phyloP scores from a whole-genome alignment of 2,888 invertebrate genomes.

The Apotomis capreana region DNA sequence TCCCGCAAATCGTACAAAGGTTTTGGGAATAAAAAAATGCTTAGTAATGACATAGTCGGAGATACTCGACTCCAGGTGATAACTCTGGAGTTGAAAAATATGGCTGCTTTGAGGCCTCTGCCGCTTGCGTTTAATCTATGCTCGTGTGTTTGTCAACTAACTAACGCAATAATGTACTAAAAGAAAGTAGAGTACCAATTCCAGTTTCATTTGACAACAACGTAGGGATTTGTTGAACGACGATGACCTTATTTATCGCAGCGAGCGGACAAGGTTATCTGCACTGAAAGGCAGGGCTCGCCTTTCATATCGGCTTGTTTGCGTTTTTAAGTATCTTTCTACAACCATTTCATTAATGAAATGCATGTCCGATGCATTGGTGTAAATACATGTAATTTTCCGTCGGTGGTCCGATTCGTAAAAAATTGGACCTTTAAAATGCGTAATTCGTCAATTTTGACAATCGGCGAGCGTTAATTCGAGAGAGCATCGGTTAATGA shows the following conservation, averaged over 20 bases:
- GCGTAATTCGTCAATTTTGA: slow-evolving; percentile 56
- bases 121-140: too few relatives aligned
- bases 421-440: slow-evolving; percentile 43
- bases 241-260: slow-evolving; percentile 68
- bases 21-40: too few relatives aligned
- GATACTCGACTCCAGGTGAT: too few relatives aligned
- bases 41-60: too few relatives aligned
- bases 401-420: slow-evolving; percentile 43
- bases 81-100: not conserved
- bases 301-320: slow-evolving; percentile 56
- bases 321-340: slow-evolving; percentile 46
- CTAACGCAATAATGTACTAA: not conserved
- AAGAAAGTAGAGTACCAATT: not conserved
- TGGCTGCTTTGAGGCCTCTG: too few relatives aligned
- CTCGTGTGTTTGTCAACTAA: not conserved
- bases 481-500: slow-evolving; percentile 64
- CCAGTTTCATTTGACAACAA: slow-evolving; percentile 39
- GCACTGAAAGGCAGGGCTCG: slow-evolving; percentile 52
- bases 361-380: slow-evolving; percentile 16
- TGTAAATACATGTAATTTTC: slow-evolving; percentile 18
- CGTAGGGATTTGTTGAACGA: slow-evolving; percentile 47
- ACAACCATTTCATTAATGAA: slow-evolving; percentile 32
- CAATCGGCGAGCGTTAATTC: slow-evolving; percentile 61
- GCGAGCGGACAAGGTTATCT: slow-evolving; percentile 69
- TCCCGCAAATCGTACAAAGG: too few relatives aligned